phyloP scores from a whole-genome alignment of 2,113 vertebrate genomes.

The Coracopsis vasa region DNA sequence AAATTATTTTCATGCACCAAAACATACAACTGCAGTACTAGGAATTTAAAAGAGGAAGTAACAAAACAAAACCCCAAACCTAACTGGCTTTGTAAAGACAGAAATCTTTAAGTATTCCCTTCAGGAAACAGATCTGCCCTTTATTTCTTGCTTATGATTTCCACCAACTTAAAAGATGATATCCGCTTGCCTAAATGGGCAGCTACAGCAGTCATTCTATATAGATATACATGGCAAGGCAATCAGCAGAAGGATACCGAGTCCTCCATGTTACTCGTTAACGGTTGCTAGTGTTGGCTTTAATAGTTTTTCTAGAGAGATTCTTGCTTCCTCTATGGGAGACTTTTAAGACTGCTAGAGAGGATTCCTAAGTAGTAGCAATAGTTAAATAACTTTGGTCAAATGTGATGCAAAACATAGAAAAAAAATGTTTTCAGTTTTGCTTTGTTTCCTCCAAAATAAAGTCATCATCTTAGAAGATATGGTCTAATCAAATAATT shows the following conservation, averaged over 20 bases:
- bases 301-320: constrained; percentile 21
- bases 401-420: neutral
- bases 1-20: neutral
- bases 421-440: neutral
- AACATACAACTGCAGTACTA: neutral
- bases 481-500: neutral
- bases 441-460: constrained; percentile 10
- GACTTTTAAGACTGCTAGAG: neutral
- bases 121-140: neutral
- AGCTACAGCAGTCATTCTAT: constrained; percentile 5
- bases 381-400: neutral
- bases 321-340: neutral
- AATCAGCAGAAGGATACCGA: neutral
- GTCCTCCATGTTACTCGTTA: constrained; percentile 37
- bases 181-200: constrained; percentile 19
- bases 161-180: neutral
- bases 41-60: neutral
- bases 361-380: neutral
- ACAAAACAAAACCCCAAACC: neutral
- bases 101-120: neutral
- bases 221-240: neutral
- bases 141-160: neutral
- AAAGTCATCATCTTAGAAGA: neutral
- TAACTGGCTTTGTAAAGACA: neutral
- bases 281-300: neutral